These are phyloP conservation scores for Cantharis nigra DNA, from an alignment of 2,888 invertebrate species.

Conservation along the genomic window DNA sequence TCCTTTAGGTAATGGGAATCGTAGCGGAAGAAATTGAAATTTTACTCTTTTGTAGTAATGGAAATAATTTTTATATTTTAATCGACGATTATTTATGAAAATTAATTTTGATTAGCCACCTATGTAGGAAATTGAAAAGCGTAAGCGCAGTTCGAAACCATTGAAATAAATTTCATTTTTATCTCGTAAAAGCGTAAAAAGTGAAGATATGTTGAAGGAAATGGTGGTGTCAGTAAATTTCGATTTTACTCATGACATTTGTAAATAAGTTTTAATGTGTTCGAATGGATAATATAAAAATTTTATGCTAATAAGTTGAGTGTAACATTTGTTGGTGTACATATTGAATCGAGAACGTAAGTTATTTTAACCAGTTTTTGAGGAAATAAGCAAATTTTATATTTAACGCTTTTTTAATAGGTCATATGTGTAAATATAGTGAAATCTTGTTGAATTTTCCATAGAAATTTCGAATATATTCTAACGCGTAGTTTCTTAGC, in stretches of 20 bases:
- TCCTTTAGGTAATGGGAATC: too few species aligned
- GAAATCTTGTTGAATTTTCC: background rate
- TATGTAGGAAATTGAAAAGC: background rate
- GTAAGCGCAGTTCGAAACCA: background rate
- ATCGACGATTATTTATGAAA: too few species aligned
- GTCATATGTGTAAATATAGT: slow-evolving; percentile 2
- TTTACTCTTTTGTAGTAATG: too few species aligned
- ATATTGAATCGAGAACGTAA: background rate
- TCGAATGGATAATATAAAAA: background rate
- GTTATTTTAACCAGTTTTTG: background rate
- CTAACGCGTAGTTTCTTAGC: background rate
- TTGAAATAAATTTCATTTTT: background rate
- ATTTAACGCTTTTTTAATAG: background rate
- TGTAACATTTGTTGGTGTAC: background rate
- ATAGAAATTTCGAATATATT: background rate
- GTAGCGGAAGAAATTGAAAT: too few species aligned
- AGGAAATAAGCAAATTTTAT: background rate
- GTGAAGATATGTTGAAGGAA: slow-evolving; percentile 10
- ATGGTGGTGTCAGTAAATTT: slow-evolving; percentile 15
- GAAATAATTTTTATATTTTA: too few species aligned
- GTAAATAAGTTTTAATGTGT: background rate
- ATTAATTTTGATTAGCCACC: background rate
- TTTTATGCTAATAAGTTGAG: background rate
- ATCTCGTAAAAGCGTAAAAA: background rate
- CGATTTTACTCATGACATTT: background rate